These are phyloP conservation scores for Tangara arthus DNA, from an alignment of 2,797 vertebrate species.

Conservation along the genomic window DNA sequence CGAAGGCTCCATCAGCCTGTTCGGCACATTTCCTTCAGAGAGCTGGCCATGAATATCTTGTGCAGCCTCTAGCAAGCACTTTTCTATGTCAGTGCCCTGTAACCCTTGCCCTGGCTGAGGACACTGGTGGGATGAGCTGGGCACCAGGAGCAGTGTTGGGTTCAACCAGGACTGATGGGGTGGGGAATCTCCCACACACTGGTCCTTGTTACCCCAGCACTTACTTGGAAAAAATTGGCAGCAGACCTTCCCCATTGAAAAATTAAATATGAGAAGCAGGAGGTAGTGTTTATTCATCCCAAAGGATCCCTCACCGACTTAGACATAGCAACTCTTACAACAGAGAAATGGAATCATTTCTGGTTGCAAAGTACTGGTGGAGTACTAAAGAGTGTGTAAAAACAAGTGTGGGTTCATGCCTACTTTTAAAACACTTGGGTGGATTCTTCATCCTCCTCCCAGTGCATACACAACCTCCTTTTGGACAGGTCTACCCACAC, in stretches of 20 bases:
- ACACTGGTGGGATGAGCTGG: not conserved
- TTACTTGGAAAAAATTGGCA: not conserved
- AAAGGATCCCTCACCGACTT: not conserved
- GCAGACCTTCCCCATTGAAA: not conserved
- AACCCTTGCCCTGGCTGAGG: not conserved
- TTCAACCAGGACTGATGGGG: not conserved
- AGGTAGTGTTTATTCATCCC: not conserved
- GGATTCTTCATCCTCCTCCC: not conserved
- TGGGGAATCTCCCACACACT: not conserved
- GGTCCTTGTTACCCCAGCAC: not conserved
- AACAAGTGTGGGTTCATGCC: not conserved
- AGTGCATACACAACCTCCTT: not conserved
- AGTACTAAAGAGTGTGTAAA: not conserved
- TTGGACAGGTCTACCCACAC: not conserved
- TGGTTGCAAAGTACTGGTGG: not conserved
- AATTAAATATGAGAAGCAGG: not conserved
- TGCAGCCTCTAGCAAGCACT: not conserved
- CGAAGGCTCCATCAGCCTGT: not conserved
- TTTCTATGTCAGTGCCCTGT: not conserved
- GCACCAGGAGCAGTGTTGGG: rapidly evolving
- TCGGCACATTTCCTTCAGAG: not conserved
- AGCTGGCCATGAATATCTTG: not conserved
- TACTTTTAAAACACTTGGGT: not conserved
- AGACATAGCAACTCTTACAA: not conserved
- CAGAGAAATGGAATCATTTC: not conserved